Conservation (phyloP, 2,888 invertebrate genomes). For the Anthophora plumipes region DNA sequence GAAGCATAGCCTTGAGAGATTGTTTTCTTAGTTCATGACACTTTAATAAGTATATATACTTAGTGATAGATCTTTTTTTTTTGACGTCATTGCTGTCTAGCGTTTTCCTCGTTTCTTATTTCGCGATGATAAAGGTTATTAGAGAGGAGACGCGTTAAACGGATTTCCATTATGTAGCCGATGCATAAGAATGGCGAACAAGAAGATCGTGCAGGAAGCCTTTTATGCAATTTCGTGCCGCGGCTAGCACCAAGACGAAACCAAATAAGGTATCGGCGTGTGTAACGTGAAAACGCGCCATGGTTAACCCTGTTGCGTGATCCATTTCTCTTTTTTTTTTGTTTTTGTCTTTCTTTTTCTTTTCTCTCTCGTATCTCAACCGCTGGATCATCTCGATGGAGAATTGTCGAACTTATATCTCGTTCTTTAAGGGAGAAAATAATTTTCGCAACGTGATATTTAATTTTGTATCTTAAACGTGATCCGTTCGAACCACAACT, state of each 20-base stretch:
- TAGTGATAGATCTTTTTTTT: no score
- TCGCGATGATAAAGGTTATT: background rate
- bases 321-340: conserved; percentile 12
- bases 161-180: conserved; percentile 10
- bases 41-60: no score
- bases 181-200: conserved; percentile 10
- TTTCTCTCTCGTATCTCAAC: no score
- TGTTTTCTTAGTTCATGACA: no score
- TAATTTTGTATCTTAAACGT: background rate
- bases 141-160: conserved; percentile 3
- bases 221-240: conserved; percentile 56
- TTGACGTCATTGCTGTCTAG: no score
- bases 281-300: conserved; percentile 41
- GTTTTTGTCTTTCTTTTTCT: no score
- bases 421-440: background rate
- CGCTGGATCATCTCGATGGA: background rate
- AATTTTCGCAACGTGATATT: background rate
- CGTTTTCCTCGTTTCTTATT: no score
- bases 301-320: conserved; percentile 41
- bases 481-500: background rate
- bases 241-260: conserved; percentile 47
- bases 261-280: conserved; percentile 55
- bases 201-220: conserved; percentile 42
- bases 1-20: no score
- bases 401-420: background rate